A percentile compares a stretch with the other conserved stretches of the same genome.
phyloP scores from a whole-genome alignment of 2,113 vertebrate genomes.

The Cyprinodon variegatus region DNA sequence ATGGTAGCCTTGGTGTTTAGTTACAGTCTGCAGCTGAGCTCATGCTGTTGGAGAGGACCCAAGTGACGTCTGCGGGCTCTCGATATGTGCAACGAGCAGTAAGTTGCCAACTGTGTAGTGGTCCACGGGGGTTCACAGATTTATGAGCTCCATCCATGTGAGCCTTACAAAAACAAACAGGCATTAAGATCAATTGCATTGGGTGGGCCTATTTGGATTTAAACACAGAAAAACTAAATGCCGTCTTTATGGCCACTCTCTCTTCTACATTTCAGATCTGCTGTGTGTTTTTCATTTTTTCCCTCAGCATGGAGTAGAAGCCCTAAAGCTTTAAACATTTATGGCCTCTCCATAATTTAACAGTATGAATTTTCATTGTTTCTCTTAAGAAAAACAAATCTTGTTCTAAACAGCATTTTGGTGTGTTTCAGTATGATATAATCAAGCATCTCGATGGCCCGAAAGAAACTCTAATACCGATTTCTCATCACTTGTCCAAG shows the following conservation, averaged over 20 bases:
- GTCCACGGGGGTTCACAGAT: constrained; percentile 57
- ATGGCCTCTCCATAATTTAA: background rate
- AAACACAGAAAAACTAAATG: constrained; percentile 1
- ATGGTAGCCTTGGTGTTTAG: constrained; percentile 42
- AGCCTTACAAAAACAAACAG: constrained; percentile 32
- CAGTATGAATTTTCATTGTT: background rate
- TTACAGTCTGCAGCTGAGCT: constrained; percentile 38
- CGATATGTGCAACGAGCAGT: constrained; percentile 67
- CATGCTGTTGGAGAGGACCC: constrained; percentile 49
- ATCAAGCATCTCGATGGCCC: constrained; percentile 4
- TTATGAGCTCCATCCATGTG: constrained; percentile 42
- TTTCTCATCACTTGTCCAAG: background rate
- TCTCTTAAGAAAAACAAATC: background rate
- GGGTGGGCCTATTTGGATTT: constrained; percentile 23
- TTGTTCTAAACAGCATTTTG: background rate
- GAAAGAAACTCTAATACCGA: background rate
- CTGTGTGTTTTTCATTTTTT: background rate
- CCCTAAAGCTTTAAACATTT: background rate
- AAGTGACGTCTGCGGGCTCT: constrained; percentile 40
- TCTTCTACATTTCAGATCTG: background rate
- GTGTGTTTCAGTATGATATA: background rate
- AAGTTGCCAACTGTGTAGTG: constrained; percentile 58
- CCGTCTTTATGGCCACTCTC: background rate
- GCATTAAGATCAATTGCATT: background rate
- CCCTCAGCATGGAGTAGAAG: background rate